Conservation (phyloP, 2,797 vertebrate species). For the Acipenser ruthenus region DNA sequence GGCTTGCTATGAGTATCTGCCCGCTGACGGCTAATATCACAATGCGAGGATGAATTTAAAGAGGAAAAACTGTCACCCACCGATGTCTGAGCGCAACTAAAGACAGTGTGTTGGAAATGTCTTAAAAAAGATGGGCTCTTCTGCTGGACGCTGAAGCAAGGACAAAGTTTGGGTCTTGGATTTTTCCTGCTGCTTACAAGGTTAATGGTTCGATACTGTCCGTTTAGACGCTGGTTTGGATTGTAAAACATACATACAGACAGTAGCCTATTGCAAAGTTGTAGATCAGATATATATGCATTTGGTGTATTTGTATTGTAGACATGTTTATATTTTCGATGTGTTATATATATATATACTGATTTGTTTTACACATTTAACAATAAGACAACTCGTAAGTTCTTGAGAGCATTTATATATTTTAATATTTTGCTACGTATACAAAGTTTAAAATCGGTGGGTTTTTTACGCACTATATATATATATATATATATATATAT, state of each 20-base stretch:
- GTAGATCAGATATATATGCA: constrained; percentile 6
- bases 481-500: too few species aligned
- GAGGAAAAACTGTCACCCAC: constrained; percentile 26
- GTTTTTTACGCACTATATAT: too few species aligned
- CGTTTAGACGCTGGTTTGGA: not conserved
- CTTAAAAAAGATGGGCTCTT: constrained; percentile 8
- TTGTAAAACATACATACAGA: not conserved
- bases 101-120: not conserved
- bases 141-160: constrained; percentile 1
- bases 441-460: too few species aligned
- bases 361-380: too few species aligned
- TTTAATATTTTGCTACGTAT: too few species aligned
- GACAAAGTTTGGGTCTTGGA: constrained; percentile 6
- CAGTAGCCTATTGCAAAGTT: constrained; percentile 5
- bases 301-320: too few species aligned
- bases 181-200: constrained; percentile 9
- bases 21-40: constrained; percentile 39
- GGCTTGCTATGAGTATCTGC: constrained; percentile 34
- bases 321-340: too few species aligned
- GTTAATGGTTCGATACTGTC: constrained; percentile 6
- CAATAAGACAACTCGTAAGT: too few species aligned
- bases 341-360: too few species aligned
- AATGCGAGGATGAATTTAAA: constrained; percentile 31
- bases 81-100: constrained; percentile 8
- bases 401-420: too few species aligned